Percentiles rank a stretch among this genome's conserved stretches.
These are phyloP conservation scores for Halocaridina rubra DNA, from an alignment of 2,888 invertebrate genomes.

Conservation along the genomic window DNA sequence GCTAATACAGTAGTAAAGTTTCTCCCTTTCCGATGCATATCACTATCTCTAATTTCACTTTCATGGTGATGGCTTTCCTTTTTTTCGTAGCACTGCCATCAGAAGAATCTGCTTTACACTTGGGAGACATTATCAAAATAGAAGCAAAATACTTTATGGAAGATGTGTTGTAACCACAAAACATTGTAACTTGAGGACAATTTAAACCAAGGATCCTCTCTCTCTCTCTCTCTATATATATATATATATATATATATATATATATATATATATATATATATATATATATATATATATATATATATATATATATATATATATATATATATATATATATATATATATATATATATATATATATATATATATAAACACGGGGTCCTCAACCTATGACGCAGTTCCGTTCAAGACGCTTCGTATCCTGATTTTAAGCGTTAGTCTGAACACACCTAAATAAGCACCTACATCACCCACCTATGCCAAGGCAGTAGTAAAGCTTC, in stretches of 20 bases:
- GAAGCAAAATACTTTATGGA: neutral
- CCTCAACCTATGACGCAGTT: too few species aligned
- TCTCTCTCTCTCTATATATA: neutral
- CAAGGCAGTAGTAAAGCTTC: too few species aligned
- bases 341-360: neutral
- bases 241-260: conserved; percentile 2
- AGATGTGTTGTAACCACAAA: too few species aligned
- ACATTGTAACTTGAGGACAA: too few species aligned
- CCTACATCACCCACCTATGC: too few species aligned
- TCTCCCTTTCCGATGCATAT: too few species aligned
- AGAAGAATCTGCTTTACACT: neutral
- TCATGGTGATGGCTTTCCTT: neutral
- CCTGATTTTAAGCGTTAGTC: too few species aligned
- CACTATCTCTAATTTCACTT: too few species aligned
- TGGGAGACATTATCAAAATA: neutral
- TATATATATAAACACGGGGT: neutral
- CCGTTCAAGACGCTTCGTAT: too few species aligned
- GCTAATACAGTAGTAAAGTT: too few species aligned
- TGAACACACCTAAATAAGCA: too few species aligned
- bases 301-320: conserved; percentile 39
- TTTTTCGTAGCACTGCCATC: neutral
- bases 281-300: conserved; percentile 39
- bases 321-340: neutral
- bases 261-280: conserved; percentile 35
- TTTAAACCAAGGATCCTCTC: neutral